A percentile compares a stretch with the other conserved stretches of the same genome.
Conservation (phyloP, 2,888 invertebrate species). For the Ganaspis brasiliensis region DNA sequence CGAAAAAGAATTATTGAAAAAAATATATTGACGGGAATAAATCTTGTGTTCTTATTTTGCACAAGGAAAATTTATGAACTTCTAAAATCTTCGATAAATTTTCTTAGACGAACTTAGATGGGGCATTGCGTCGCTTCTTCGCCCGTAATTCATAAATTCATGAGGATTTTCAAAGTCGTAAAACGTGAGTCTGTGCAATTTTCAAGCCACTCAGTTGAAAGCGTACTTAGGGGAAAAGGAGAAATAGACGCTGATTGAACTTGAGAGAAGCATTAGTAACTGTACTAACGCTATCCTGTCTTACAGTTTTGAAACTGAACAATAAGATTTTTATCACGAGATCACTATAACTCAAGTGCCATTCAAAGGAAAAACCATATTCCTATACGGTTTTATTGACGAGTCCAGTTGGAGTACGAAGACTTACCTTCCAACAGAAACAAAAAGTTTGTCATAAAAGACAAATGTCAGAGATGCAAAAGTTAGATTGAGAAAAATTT, state of each 20-base stretch:
- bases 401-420: too few relatives aligned
- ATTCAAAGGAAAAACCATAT: background rate
- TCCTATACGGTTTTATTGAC: too few relatives aligned
- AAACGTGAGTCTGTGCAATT: slow-evolving; percentile 8
- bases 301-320: background rate
- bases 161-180: slow-evolving; percentile 9
- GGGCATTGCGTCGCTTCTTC: background rate
- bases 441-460: too few relatives aligned
- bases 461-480: too few relatives aligned
- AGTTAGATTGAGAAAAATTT: too few relatives aligned
- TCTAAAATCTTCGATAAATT: background rate
- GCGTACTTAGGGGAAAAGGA: slow-evolving; percentile 1
- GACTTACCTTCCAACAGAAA: too few relatives aligned
- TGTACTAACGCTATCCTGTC: background rate
- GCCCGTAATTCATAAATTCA: background rate
- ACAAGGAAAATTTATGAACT: background rate
- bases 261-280: slow-evolving; percentile 15
- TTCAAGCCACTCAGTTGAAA: slow-evolving; percentile 6
- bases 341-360: background rate
- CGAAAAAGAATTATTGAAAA: background rate
- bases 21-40: background rate
- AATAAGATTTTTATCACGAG: background rate
- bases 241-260: slow-evolving; percentile 8
- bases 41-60: background rate
- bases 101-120: background rate